Percentiles rank a stretch among this genome's conserved stretches.
These are phyloP conservation scores for Desoria tigrina DNA, from an alignment of 2,888 invertebrate species.

Conservation along the genomic window DNA sequence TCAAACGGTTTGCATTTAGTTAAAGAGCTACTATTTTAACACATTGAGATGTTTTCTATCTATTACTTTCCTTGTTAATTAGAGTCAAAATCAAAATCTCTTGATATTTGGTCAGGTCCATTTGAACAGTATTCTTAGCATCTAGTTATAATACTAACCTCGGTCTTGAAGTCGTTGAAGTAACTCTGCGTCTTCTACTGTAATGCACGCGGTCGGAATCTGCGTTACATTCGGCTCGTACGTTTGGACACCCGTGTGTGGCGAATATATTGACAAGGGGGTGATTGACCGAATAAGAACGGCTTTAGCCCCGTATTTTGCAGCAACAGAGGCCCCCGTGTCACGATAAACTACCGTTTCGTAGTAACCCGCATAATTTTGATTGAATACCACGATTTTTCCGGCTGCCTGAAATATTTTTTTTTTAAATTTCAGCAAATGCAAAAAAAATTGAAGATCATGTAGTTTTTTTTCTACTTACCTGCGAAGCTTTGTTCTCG, in stretches of 20 bases:
- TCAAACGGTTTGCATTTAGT: no score
- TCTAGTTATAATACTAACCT: no score
- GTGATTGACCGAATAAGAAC: slow-evolving; percentile 57
- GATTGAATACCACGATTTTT: slow-evolving; percentile 37
- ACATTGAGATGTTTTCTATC: no score
- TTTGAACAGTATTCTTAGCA: no score
- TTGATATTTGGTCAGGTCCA: no score
- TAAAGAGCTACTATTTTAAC: no score
- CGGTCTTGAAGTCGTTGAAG: slow-evolving; percentile 62
- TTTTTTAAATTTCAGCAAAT: no score
- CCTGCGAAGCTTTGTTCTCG: slow-evolving; percentile 24
- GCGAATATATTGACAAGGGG: no score
- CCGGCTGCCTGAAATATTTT: slow-evolving; percentile 13
- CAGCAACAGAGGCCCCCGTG: slow-evolving; percentile 55
- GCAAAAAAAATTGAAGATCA: neutral
- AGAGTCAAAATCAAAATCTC: no score
- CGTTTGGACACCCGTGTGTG: slow-evolving; percentile 57
- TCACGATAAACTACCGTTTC: slow-evolving; percentile 15
- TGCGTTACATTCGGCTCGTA: slow-evolving; percentile 59
- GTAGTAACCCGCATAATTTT: slow-evolving; percentile 29
- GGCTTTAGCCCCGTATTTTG: slow-evolving; percentile 57
- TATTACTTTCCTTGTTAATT: no score
- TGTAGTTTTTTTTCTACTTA: slow-evolving; percentile 21
- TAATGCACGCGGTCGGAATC: slow-evolving; percentile 74
- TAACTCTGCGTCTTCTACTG: slow-evolving; percentile 75